A percentile compares a stretch with the other conserved stretches of the same genome.
These are phyloP conservation scores for Nyctereutes procyonoides DNA, from an alignment of 2,113 vertebrate genomes.

Conservation along the genomic window DNA sequence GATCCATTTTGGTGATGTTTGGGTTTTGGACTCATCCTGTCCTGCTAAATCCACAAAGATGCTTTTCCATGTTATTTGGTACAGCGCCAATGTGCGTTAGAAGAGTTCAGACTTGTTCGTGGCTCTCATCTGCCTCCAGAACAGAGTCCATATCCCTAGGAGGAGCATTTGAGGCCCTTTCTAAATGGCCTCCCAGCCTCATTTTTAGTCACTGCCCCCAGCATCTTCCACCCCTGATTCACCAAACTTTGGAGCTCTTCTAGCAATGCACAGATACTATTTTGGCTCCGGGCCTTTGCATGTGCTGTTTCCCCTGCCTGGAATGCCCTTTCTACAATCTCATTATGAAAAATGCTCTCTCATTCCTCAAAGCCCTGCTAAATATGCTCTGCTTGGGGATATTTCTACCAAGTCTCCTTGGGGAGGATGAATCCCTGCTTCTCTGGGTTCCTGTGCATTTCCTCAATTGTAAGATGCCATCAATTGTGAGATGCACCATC, in stretches of 20 bases:
- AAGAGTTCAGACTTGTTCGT: not conserved
- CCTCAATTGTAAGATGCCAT: constrained; percentile 24
- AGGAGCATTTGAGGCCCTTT: not conserved
- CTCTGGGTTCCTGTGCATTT: not conserved
- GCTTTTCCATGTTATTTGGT: not conserved
- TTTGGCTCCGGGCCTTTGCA: not conserved
- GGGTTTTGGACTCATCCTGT: not conserved
- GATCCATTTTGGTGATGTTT: not conserved
- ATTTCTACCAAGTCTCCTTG: constrained; percentile 28
- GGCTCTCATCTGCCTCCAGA: not conserved
- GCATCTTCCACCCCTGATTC: not conserved
- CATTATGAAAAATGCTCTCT: constrained; percentile 21
- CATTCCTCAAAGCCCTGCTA: not conserved
- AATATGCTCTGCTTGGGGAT: not conserved
- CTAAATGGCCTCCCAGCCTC: not conserved
- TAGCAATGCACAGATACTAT: too few species aligned
- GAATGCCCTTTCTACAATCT: not conserved
- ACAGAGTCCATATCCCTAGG: not conserved
- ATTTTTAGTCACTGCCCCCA: not conserved
- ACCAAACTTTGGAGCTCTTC: not conserved
- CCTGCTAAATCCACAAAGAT: not conserved
- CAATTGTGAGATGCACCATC: not conserved
- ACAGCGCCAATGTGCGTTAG: not conserved
- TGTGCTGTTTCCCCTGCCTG: not conserved
- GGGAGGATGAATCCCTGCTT: constrained; percentile 13